These are phyloP conservation scores for Cuniculus paca DNA, from an alignment of 2,797 vertebrate species.

Conservation along the genomic window DNA sequence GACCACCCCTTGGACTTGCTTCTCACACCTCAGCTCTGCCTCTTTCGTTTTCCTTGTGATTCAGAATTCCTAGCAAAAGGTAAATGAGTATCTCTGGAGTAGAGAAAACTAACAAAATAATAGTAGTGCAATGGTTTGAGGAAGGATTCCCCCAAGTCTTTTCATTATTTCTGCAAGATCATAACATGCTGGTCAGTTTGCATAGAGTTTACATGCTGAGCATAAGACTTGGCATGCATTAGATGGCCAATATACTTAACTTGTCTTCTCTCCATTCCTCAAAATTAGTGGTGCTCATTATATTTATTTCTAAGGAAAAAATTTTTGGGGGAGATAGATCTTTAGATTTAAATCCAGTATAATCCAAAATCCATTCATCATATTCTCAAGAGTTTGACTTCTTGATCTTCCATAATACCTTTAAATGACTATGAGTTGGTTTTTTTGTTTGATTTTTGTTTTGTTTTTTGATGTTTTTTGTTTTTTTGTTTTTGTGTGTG, in stretches of 20 bases:
- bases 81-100: background rate
- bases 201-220: background rate
- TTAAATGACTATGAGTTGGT: constrained; percentile 51
- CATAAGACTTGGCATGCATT: background rate
- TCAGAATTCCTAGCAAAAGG: background rate
- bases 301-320: background rate
- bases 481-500: no score
- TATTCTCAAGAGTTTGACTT: constrained; percentile 45
- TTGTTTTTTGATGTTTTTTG: no score
- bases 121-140: background rate
- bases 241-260: background rate
- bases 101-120: background rate
- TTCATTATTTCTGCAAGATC: background rate
- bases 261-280: background rate
- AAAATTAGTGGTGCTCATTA: background rate
- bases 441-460: background rate
- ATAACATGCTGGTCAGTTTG: background rate
- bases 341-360: constrained; percentile 70
- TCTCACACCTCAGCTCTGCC: background rate
- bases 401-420: constrained; percentile 61
- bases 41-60: background rate
- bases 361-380: constrained; percentile 64
- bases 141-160: background rate
- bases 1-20: background rate
- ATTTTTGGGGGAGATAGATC: background rate